These are phyloP conservation scores for Mionectes olivaceus DNA, from an alignment of 2,797 vertebrate genomes.

Conservation along the genomic window DNA sequence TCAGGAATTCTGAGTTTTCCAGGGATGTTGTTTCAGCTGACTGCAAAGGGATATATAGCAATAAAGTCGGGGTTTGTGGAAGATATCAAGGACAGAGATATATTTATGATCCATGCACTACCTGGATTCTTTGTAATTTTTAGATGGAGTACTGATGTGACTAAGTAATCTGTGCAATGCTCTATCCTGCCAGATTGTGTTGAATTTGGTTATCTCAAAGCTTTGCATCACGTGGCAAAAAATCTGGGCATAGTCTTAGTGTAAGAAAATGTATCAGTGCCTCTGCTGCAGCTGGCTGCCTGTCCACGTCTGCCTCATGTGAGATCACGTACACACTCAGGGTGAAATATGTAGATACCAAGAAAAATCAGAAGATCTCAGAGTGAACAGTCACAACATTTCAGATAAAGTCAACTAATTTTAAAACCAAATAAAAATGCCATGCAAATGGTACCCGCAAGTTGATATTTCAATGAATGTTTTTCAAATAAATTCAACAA, in stretches of 20 bases:
- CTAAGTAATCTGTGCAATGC: background rate
- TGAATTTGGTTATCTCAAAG: background rate
- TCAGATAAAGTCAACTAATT: background rate
- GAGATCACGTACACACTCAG: background rate
- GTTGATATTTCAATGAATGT: background rate
- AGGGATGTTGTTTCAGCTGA: background rate
- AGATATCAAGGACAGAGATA: background rate
- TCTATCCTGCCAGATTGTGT: background rate
- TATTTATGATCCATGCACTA: background rate
- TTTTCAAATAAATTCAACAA: background rate
- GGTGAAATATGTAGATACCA: background rate
- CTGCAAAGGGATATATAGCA: background rate
- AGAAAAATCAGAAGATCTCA: background rate
- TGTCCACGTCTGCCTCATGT: background rate
- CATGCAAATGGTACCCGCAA: background rate
- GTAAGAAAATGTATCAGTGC: fast-evolving
- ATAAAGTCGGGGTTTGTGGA: background rate
- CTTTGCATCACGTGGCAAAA: background rate
- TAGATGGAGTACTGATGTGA: background rate
- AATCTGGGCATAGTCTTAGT: fast-evolving
- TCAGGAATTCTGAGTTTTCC: background rate
- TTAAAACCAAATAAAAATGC: background rate
- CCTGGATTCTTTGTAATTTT: background rate
- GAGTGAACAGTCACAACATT: background rate
- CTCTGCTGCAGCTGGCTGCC: background rate